phyloP scores from a whole-genome alignment of 2,797 vertebrate genomes.

The Syndactyla subalaris region DNA sequence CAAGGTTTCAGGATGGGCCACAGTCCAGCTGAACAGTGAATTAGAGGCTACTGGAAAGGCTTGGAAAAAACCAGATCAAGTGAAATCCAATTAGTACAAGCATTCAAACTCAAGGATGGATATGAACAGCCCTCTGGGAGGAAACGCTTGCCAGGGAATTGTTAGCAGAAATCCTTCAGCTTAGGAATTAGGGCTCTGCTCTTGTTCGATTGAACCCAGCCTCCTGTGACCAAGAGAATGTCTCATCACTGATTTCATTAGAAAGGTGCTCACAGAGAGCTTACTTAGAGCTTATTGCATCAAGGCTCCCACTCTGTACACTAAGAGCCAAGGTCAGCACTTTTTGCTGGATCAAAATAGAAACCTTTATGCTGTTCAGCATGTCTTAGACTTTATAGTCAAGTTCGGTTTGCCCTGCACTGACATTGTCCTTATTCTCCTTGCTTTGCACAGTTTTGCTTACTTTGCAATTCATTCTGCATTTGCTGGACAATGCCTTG shows the following conservation, averaged over 20 bases:
- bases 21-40: background rate
- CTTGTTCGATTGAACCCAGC: background rate
- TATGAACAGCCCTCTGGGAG: background rate
- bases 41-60: background rate
- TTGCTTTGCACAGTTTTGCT: conserved; percentile 49
- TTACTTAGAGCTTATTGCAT: background rate
- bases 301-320: background rate
- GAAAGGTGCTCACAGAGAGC: background rate
- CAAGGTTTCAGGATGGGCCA: background rate
- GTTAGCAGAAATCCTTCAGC: background rate
- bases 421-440: background rate
- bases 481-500: conserved; percentile 78
- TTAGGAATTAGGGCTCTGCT: background rate
- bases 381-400: background rate
- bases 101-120: background rate
- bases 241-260: background rate
- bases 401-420: background rate
- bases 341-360: background rate
- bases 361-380: background rate
- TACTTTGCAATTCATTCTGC: conserved; percentile 84
- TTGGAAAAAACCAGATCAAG: background rate
- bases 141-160: background rate
- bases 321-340: background rate
- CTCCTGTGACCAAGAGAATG: background rate
- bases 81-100: background rate